Percentiles rank a stretch among this genome's conserved stretches.
Conservation (phyloP, 2,797 vertebrate species). For the Eurystomus glaucurus region DNA sequence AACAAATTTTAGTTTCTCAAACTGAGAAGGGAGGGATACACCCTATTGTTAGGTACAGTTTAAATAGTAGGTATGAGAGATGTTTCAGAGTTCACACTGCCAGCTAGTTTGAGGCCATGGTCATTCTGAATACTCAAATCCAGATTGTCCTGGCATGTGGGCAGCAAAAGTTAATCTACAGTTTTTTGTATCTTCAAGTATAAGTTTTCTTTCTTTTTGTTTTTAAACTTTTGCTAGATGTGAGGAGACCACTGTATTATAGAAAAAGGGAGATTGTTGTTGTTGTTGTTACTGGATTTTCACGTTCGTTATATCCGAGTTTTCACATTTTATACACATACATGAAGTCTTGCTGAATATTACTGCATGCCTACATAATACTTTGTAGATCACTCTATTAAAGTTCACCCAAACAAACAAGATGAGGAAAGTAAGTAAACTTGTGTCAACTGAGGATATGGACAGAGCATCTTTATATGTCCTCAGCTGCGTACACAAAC, state of each 20-base stretch:
- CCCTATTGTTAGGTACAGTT: background rate
- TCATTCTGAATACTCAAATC: background rate
- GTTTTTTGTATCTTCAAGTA: background rate
- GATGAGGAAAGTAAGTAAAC: background rate
- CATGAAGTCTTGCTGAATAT: background rate
- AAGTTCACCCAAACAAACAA: background rate
- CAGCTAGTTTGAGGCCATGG: background rate
- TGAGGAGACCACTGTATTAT: accelerated
- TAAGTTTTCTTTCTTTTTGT: background rate
- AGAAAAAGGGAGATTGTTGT: background rate
- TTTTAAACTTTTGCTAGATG: background rate
- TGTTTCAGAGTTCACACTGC: background rate
- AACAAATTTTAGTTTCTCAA: background rate
- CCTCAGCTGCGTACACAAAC: background rate
- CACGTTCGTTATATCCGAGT: background rate
- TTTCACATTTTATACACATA: background rate
- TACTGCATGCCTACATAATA: background rate
- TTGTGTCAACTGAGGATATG: background rate
- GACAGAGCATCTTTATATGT: background rate
- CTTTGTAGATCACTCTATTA: background rate
- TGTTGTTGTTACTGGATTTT: background rate
- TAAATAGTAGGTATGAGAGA: background rate
- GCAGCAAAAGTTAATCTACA: background rate
- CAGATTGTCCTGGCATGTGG: background rate
- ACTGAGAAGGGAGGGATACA: background rate